Base-by-base conservation (phyloP, 1,140 invertebrate species). In the Drosophila novamexicana region DNA sequence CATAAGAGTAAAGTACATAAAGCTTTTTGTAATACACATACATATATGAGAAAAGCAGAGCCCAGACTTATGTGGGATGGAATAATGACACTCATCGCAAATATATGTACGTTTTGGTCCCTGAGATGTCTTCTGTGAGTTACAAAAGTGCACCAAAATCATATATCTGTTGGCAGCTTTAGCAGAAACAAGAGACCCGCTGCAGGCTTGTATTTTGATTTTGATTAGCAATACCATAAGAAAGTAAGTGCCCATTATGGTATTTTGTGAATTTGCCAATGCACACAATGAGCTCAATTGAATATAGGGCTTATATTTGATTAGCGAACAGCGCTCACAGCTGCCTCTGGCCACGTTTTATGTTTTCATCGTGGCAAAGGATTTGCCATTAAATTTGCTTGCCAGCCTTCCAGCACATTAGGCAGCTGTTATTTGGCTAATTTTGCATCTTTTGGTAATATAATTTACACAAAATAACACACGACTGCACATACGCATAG, bases 381-480 rank as follows among this genome's bases (percentile, higher is more conserved):
- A 80, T 85, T 86, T 44, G 57, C 82, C 76, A 88, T 86, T 88
- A 79, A 77, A 81, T 88, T 75, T 67, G 53, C 72, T 72, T 49
- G 77, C 75, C 82, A 52, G 75, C 52, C 64, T 86, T 86, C 82
- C 82, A 64, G 57, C 59, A 86, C 82, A 86, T 86, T 86, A 86
- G 79, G 75, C 82, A 82, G 68, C 82, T 85, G 76, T 86, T 82
- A 86, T 86, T 86, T 86, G 83, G 79, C 83, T 86, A 86, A 86
- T 86, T 86, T 88, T 86, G 82, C 83, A 82, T 86, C 83, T 88
- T 86, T 88, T 50, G 76, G 79, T 77, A 81, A 88, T 86, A 88
- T 88, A 86, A 86, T 88, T 86, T 86, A 86, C 82, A 86, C 83
- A 81, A 82, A 86, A 86, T 82, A 88, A 88, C 82, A 86, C 82